Evolutionary conservation across 2,888 invertebrate species (phyloP), one percentile per base, ranked within the genome.

Genomic region (Cheilosia vulpina): DNA sequence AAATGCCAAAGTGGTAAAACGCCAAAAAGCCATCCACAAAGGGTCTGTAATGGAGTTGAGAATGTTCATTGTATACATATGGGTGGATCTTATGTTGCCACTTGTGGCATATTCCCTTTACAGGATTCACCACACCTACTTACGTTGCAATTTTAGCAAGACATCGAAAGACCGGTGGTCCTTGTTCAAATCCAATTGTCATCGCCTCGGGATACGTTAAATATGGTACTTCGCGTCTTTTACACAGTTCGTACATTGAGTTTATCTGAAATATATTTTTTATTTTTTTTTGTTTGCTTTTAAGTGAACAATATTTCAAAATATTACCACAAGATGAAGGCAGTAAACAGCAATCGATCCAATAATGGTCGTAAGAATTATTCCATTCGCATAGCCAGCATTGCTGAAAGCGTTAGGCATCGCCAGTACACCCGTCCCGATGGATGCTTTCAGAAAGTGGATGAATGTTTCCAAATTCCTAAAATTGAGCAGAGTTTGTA

Each of bases 391-490:
- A 2, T 99, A 94, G 1, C 99, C 99, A 50, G 99, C 96, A 91
- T 98, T 96, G 71, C 95, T 95, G 91, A 95, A 95, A 0, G 95
- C 95, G 92, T 94, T 94, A 0, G 99, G 99, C 97, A 99, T 97
- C 21, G 99, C 98, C 78, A 99, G 93, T 60, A 99, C 98, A 0
- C 99, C 99, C 13, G 98, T 98, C 4, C 99, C 99, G 69, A 99
- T 94, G 88, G 98, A 98, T 11, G 98, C 98, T 92, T 99, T 99
- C 83, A 99, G 93, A 88, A 99, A 94, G 92, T 99, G 98, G 89
- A 98, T 96, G 87, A 98, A 94, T 0, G 98, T 98, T 90, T 98
- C 97, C 92, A 95, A 91, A 90, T 98, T 97, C 80, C 98, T 98
- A 38, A 38, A 38, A 38, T 4, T 38, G 3, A 13, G 3, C 13